These are phyloP conservation scores for Toxonevra muliebris DNA, from an alignment of 2,888 invertebrate genomes.

Conservation along the genomic window DNA sequence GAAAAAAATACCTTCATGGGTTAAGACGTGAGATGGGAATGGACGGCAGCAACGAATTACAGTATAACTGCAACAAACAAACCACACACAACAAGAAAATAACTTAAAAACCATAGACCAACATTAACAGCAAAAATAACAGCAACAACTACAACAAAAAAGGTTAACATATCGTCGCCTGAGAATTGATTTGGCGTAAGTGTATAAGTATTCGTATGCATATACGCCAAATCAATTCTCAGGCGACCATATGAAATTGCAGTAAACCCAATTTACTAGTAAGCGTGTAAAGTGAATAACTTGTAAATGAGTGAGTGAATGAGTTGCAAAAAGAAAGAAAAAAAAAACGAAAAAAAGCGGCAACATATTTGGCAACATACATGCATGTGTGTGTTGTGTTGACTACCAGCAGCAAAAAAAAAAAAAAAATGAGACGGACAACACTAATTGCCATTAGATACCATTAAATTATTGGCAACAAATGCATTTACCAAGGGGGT, in stretches of 20 bases:
- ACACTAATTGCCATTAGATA: constrained; percentile 9
- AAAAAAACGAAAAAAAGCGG: background rate
- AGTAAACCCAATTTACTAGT: too few species aligned
- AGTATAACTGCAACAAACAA: background rate
- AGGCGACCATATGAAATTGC: too few species aligned
- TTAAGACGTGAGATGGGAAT: too few species aligned
- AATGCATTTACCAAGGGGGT: too few species aligned
- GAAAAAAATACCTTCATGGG: too few species aligned
- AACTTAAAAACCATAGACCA: background rate
- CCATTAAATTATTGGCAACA: too few species aligned
- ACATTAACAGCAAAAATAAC: background rate
- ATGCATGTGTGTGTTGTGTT: background rate
- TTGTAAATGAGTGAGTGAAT: too few species aligned
- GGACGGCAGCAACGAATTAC: background rate
- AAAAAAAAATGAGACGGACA: background rate
- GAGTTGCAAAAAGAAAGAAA: background rate
- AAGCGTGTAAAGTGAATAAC: too few species aligned
- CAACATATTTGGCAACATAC: constrained; percentile 5
- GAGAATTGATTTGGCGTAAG: too few species aligned
- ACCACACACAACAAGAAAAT: background rate
- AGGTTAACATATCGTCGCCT: too few species aligned
- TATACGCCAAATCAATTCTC: too few species aligned
- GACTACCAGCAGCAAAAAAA: background rate
- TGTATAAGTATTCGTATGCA: background rate
- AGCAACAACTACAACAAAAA: background rate